phyloP scores from a whole-genome alignment of 2,888 invertebrate species.

The Drosophila hawaiiensis region DNA sequence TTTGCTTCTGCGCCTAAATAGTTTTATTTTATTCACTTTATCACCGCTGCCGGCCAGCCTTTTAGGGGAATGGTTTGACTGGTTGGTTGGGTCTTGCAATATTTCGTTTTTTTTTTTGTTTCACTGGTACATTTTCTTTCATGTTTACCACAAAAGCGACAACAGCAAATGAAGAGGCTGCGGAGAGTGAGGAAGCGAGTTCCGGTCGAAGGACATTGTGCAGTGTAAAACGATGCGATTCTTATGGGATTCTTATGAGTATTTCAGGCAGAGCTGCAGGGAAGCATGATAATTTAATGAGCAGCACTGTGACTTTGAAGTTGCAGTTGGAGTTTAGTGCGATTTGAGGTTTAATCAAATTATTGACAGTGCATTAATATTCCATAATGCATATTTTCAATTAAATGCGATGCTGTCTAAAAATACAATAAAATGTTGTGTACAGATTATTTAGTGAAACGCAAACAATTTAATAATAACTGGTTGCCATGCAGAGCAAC shows the following conservation, averaged over 20 bases:
- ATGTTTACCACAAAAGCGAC: slow-evolving; percentile 54
- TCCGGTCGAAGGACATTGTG: slow-evolving; percentile 36
- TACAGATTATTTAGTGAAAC: background rate
- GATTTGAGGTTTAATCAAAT: slow-evolving; percentile 32
- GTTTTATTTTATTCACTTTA: slow-evolving; percentile 55
- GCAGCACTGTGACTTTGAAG: slow-evolving; percentile 31
- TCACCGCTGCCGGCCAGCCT: slow-evolving; percentile 20
- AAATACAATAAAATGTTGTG: background rate
- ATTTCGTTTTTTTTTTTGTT: slow-evolving; percentile 15
- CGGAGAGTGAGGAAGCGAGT: slow-evolving; percentile 12
- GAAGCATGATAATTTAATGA: slow-evolving; percentile 78
- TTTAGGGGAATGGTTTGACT: slow-evolving; percentile 29
- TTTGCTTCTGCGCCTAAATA: slow-evolving; percentile 48
- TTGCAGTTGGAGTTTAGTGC: slow-evolving; percentile 18
- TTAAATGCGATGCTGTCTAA: slow-evolving; percentile 1
- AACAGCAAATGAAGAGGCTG: slow-evolving; percentile 54
- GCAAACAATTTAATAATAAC: slow-evolving; percentile 24
- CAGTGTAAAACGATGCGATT: slow-evolving; percentile 16
- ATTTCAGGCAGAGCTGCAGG: slow-evolving; percentile 63
- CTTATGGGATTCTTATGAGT: slow-evolving; percentile 25
- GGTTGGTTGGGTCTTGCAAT: slow-evolving; percentile 29
- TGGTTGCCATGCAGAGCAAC: background rate
- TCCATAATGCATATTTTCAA: background rate
- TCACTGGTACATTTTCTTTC: slow-evolving; percentile 42
- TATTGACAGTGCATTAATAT: slow-evolving; percentile 28